Base-by-base conservation (phyloP, 2,888 invertebrate species). In the Harmothoe impar region DNA sequence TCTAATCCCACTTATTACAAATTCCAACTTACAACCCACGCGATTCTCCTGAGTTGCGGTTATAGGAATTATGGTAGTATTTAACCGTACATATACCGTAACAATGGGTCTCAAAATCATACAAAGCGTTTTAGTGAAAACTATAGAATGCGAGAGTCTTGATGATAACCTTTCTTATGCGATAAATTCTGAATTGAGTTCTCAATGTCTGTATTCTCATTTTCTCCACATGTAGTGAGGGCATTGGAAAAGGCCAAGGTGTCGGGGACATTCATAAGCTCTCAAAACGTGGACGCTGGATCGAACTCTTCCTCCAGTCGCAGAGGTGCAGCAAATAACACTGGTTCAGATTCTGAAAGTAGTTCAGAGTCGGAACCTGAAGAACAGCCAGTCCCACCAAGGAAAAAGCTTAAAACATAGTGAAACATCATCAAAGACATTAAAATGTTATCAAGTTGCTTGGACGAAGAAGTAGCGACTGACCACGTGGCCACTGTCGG, bases 321-420 rank as follows among this genome's bases (percentile, higher is more conserved):
- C 15, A n/a, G 81, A 12, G 33, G 33, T 20, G 77, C 31, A 51
- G 62, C 62, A 23, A 62, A 68, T 43, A 68, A 89, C 33, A 33
- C 33, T 29, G 62, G n/a, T 17, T 90, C 90, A 15, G 90, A 81
- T 33, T 90, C 90, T 7, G 90, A 84, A 54, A 84, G 78, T 23
- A 84, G 86, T 86, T 86, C 86, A n/a, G 86, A 52, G 78, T 90
- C 90, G 3, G 90, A 90, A 20, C 54, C 90, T 17, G 90, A 90
- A 62, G 77, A 78, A 43, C 54, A 78, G 29, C 77, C 54, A 51
- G 77, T 77, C 15, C 72, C 78, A 23, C 77, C 78, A 12, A 17
- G 90, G 35, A 90, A 90, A 54, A 90, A 90, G 84, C 77, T 90
- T 31, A 90, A 90, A 84, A 90, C 90, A 33, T 90, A 81, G 43